Evolutionary conservation across 2,888 invertebrate genomes (phyloP), one percentile per base, ranked within the genome.

Genomic region (Ormyrus labotus): DNA sequence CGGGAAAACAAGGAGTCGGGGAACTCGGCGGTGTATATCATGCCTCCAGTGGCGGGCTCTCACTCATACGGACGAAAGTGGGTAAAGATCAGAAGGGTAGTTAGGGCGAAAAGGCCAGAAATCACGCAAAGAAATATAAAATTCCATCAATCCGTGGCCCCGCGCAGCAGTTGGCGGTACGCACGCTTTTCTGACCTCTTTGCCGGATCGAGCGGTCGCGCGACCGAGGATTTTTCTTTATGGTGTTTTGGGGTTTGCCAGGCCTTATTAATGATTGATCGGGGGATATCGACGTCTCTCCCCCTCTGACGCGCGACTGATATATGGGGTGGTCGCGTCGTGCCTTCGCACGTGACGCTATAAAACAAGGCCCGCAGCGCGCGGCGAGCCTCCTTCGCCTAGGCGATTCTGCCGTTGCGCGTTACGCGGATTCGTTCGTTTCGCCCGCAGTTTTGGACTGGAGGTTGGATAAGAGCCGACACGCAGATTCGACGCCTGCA

Each of bases 241-340:
- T 86, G 86, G 34, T 89, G 87, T 90, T 90, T 89, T 88, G 89
- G 90, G 90, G 89, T 89, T 90, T 89, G 34, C 34, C 87, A 87
- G 88, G 87, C 87, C 89, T 90, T 90, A 90, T 90, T 90, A 90
- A 90, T 90, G 90, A 90, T 90, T 90, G 90, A 90, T 90, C 87
- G 89, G 86, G 87, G 89, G 89, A 90, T 90, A 90, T 90, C 88
- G 90, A 90, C 89, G 87, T 89, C 89, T 89, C 89, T 87, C 89
- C 88, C 88, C 90, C 87, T 88, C 88, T 85, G 88, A 88, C 87
- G 87, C 61, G 71, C 88, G 85, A 88, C 90, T 90, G 90, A 90
- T 90, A 89, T 89, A 90, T 90, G 87, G 86, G 86, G 84, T 84
- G 84, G 84, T 45, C 71, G 63, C 51, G 57, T 83, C 84, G 83